Base-by-base conservation (phyloP, 2,888 invertebrate species). In the Tenthredo mesomela region DNA sequence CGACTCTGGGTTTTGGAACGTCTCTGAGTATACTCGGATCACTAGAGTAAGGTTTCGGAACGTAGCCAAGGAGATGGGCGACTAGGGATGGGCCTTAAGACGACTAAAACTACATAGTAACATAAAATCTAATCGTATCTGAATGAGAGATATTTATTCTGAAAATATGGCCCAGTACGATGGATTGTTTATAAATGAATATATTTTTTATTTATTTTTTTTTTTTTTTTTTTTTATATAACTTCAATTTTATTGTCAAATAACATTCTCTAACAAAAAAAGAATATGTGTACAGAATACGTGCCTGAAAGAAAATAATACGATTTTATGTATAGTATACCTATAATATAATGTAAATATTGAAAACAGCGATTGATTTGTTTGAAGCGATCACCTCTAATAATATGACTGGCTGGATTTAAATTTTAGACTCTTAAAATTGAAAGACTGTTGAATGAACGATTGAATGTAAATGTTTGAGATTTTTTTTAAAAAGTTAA, bases 241-340 rank as follows among this genome's bases (percentile, higher is more conserved):
- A 87, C 87, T 87, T 85, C 85, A 88, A 87, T 87, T 89, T 89
- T 89, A 88, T 89, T 89, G 88, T 88, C 85, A 85, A 87, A 85
- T 88, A 89, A 89, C 88, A 89, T 89, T 89, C 84, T 83, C 87
- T 89, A 89, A 89, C 88, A 89, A 86, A 89, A 54, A 82, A 58
- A 89, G 61, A 82, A 58, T 87, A 87, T 29, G 85, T 84, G 89
- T 88, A 90, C 90, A 90, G 88, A 84, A 54, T 71, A 65, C 25
- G 75, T 84, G 58, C 83, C 65, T 65, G 82, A 65, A 71, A 80
- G n/a, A 65, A 84, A 65, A 5, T 82, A 80, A 61, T 78, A 80
- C 61, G 84, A 70, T 37, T 80, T 84, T 3, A 47, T 71, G 54
- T 50, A 58, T 58, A n/a, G 33, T 78, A 78, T 77, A 50, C 50